phyloP scores from a whole-genome alignment of 2,888 invertebrate species.

The Oscheius sp. region DNA sequence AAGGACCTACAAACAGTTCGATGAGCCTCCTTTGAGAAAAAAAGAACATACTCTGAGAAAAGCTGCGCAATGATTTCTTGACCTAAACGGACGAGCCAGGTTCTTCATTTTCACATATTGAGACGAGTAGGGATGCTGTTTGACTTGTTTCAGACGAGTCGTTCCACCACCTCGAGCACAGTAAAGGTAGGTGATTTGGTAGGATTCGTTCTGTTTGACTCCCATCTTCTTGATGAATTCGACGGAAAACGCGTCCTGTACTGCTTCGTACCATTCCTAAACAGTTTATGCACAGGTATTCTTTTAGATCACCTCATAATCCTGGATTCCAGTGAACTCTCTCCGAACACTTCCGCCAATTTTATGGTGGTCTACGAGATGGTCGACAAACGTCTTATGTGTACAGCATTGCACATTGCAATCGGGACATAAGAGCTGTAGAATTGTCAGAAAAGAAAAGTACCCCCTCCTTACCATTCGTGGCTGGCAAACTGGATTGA shows the following conservation, averaged over 20 bases:
- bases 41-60: constrained; percentile 39
- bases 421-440: constrained; percentile 45
- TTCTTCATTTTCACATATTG: constrained; percentile 26
- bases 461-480: constrained; percentile 37
- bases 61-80: constrained; percentile 47
- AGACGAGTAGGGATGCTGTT: constrained; percentile 19
- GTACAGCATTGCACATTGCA: constrained; percentile 38
- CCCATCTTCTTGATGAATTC: constrained; percentile 50
- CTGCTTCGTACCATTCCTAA: constrained; percentile 53
- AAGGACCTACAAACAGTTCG: constrained; percentile 32
- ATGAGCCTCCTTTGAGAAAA: not conserved
- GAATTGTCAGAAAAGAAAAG: constrained; percentile 1
- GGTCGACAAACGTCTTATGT: constrained; percentile 50
- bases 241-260: constrained; percentile 49
- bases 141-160: constrained; percentile 30
- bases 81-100: not conserved
- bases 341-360: constrained; percentile 47
- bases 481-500: constrained; percentile 39
- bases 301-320: constrained; percentile 40
- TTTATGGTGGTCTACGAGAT: constrained; percentile 44
- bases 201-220: constrained; percentile 39
- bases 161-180: constrained; percentile 42
- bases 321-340: constrained; percentile 42
- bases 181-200: constrained; percentile 47
- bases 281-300: not conserved